Conservation (phyloP, 1,140 invertebrate species). For the Tribolium madens region DNA sequence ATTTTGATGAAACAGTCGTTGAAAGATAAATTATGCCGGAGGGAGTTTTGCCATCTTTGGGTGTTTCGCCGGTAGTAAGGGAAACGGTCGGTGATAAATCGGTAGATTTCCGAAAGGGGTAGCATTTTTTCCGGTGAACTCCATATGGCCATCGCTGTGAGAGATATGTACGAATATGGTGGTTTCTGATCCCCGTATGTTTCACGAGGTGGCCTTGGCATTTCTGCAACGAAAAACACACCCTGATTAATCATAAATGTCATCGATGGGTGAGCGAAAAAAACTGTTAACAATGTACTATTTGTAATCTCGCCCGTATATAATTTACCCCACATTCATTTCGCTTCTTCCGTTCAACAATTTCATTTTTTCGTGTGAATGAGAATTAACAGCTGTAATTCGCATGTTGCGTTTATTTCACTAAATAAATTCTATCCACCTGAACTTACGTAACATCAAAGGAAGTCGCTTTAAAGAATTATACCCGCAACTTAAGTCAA, state of each 20-base stretch:
- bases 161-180: slow-evolving; percentile 96
- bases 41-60: slow-evolving; percentile 88
- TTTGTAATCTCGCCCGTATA: slow-evolving; percentile 20
- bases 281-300: slow-evolving; percentile 8
- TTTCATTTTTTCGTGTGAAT: neutral
- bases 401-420: neutral
- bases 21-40: slow-evolving; percentile 90
- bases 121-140: slow-evolving; percentile 95
- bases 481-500: slow-evolving; percentile 37
- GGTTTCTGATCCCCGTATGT: slow-evolving; percentile 96
- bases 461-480: slow-evolving; percentile 19
- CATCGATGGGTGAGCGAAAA: slow-evolving; percentile 1
- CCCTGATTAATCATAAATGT: slow-evolving; percentile 24
- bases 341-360: neutral
- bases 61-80: slow-evolving; percentile 94
- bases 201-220: slow-evolving; percentile 92
- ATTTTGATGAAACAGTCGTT: slow-evolving; percentile 97
- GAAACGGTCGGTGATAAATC: slow-evolving; percentile 92
- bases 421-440: slow-evolving; percentile 14
- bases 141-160: slow-evolving; percentile 98
- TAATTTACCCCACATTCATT: neutral
- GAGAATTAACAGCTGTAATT: slow-evolving; percentile 13
- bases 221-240: slow-evolving; percentile 64
- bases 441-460: slow-evolving; percentile 29
- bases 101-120: slow-evolving; percentile 93